phyloP scores from a whole-genome alignment of 2,888 invertebrate species.

The Hypercompe scribonia region DNA sequence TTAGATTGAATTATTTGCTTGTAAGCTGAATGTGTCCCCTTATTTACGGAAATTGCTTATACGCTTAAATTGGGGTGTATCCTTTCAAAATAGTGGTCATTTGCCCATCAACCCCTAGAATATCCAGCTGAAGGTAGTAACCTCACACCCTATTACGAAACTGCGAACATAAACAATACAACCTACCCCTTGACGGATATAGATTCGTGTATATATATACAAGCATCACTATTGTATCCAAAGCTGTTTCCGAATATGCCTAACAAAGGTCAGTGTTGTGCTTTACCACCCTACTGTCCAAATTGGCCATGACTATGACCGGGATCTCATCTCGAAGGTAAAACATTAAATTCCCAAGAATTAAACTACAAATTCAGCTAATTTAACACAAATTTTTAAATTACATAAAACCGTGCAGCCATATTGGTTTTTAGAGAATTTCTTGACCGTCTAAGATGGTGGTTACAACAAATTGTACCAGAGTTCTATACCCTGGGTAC shows the following conservation, averaged over 20 bases:
- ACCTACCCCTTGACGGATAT: not conserved
- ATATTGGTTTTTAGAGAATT: conserved; percentile 20
- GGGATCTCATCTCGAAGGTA: conserved; percentile 23
- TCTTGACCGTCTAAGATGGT: conserved; percentile 8
- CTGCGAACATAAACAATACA: not conserved
- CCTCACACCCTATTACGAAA: not conserved
- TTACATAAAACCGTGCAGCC: conserved; percentile 38
- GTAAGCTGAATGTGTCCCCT: no score
- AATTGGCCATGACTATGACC: not conserved
- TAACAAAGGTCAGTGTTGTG: not conserved
- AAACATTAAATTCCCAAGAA: conserved; percentile 29
- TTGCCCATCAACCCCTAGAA: not conserved
- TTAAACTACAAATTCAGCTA: conserved; percentile 50
- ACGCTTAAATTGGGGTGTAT: no score
- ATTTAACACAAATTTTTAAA: conserved; percentile 41
- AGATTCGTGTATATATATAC: not conserved
- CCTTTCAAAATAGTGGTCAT: not conserved
- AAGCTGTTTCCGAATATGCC: conserved; percentile 16
- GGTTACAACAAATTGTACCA: not conserved
- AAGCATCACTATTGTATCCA: conserved; percentile 12
- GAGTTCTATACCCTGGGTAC: not conserved
- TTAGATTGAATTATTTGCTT: no score
- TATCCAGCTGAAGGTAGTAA: not conserved
- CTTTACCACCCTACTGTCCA: not conserved
- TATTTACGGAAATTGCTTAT: no score